Conservation (phyloP, 1,140 invertebrate species). For the Drosophila chauvacae region DNA sequence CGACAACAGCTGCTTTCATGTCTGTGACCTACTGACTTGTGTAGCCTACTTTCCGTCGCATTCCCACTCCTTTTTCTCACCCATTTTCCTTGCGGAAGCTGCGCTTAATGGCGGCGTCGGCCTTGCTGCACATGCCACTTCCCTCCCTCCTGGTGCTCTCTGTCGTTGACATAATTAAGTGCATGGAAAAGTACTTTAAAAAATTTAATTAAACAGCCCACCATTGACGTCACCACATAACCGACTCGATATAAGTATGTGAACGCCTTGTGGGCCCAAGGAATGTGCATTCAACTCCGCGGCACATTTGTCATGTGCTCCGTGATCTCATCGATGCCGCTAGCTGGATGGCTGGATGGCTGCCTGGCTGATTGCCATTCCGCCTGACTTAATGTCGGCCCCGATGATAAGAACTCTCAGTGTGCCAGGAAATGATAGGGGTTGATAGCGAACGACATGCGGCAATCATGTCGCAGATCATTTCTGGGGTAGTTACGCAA, state of each 20-base stretch:
- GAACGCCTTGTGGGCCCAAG: slow-evolving; percentile 13
- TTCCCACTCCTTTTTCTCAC: slow-evolving; percentile 14
- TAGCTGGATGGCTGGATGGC: slow-evolving; percentile 1
- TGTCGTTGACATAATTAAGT: slow-evolving; percentile 76
- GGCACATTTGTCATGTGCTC: slow-evolving; percentile 33
- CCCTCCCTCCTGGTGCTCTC: neutral
- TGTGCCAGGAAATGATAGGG: slow-evolving; percentile 14
- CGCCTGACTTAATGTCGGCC: slow-evolving; percentile 32
- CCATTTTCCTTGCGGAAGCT: slow-evolving; percentile 48
- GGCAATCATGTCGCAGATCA: slow-evolving; percentile 42
- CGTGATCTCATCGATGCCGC: slow-evolving; percentile 44
- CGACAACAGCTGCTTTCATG: slow-evolving; percentile 69
- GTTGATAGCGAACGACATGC: slow-evolving; percentile 34
- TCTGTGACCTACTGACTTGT: slow-evolving; percentile 72
- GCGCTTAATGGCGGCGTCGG: slow-evolving; percentile 45
- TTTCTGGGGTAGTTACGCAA: slow-evolving; percentile 19
- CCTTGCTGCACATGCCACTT: slow-evolving; percentile 25
- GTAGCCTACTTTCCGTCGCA: slow-evolving; percentile 73
- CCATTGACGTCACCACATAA: slow-evolving; percentile 60
- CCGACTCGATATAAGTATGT: slow-evolving; percentile 22
- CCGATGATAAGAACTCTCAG: slow-evolving; percentile 34
- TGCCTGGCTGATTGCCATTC: slow-evolving; percentile 33
- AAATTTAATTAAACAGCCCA: slow-evolving; percentile 70
- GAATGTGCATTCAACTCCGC: slow-evolving; percentile 25
- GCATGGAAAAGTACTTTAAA: slow-evolving; percentile 73